phyloP scores from a whole-genome alignment of 2,888 invertebrate species.

The Luffia ferchaultella region DNA sequence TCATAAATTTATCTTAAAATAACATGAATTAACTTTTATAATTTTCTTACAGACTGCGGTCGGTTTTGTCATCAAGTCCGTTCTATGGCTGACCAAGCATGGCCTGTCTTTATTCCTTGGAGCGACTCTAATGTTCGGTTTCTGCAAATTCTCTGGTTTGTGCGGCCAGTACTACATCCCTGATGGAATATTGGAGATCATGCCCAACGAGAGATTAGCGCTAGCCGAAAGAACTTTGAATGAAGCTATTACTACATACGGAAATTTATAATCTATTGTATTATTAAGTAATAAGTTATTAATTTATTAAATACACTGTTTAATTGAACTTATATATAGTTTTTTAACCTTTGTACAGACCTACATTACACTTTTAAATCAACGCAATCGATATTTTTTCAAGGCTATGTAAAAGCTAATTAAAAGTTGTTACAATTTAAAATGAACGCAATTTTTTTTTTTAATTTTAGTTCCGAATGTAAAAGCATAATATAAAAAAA shows the following conservation, averaged over 20 bases:
- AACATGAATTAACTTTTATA: too few relatives aligned
- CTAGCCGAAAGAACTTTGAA: slow-evolving; percentile 1
- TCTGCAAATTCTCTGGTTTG: slow-evolving; percentile 17
- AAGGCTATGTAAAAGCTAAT: too few relatives aligned
- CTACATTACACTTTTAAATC: too few relatives aligned
- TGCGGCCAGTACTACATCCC: slow-evolving; percentile 10
- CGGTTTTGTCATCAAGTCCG: slow-evolving; percentile 12
- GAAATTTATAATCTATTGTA: not conserved
- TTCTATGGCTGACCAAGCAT: slow-evolving; percentile 12
- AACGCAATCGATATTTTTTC: too few relatives aligned
- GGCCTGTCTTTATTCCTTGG: slow-evolving; percentile 14
- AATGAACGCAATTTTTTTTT: too few relatives aligned
- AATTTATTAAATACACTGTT: not conserved
- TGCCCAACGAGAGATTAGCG: not conserved
- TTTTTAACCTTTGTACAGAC: too few relatives aligned
- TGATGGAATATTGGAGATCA: slow-evolving; percentile 1
- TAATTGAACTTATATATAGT: not conserved
- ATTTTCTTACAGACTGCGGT: slow-evolving; percentile 16
- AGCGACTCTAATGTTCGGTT: slow-evolving; percentile 12
- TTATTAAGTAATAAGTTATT: not conserved
- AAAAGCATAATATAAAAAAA: too few relatives aligned
- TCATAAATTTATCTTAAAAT: too few relatives aligned
- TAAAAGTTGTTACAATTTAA: too few relatives aligned
- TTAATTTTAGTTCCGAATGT: too few relatives aligned
- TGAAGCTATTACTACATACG: slow-evolving; percentile 2